Evolutionary conservation across 2,888 invertebrate species (phyloP), one percentile per base, ranked within the genome.

Genomic region (Tanypteryx hageni): DNA sequence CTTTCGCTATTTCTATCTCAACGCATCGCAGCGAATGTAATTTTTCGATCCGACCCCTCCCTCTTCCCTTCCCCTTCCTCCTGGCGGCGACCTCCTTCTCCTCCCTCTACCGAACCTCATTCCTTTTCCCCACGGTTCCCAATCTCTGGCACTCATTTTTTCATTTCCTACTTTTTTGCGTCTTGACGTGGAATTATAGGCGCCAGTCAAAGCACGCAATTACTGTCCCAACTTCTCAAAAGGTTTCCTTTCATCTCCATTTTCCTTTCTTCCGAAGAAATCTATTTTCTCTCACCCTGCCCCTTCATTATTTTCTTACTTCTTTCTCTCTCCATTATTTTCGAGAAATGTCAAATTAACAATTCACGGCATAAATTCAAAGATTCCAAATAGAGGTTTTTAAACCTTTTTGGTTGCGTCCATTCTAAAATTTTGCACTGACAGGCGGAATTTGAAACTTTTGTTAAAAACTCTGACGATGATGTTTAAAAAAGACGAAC

Each of bases 161-260:
- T 89, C 64, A 61, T 64, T 89, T 89, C 64, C 89, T 44, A 44
- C 61, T 64, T 89, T 76, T 89, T 89, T 89, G 61, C 64, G n/a
- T 44, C 64, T 89, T 64, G 89, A 89, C 89, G 89, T 89, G 58
- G 89, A 89, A 89, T 89, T 89, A 89, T 89, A 89, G 89, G 64
- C 89, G 89, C 89, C 89, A 89, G 89, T 89, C 89, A 89, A 89
- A 89, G 89, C 89, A 64, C 89, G 89, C 89, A 89, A 89, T 89
- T 89, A 89, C 89, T 89, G 89, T 89, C 89, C 64, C 89, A 89
- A 89, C 89, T 89, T 89, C 56, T 89, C 89, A 89, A 89, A 89
- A 89, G 61, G 89, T 44, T 89, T 89, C 64, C 89, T 61, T 89
- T 89, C 89, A 89, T 89, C 89, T 89, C 89, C 89, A 89, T 89